phyloP scores from a whole-genome alignment of 2,113 vertebrate species.

The Formicarius rufipectus region DNA sequence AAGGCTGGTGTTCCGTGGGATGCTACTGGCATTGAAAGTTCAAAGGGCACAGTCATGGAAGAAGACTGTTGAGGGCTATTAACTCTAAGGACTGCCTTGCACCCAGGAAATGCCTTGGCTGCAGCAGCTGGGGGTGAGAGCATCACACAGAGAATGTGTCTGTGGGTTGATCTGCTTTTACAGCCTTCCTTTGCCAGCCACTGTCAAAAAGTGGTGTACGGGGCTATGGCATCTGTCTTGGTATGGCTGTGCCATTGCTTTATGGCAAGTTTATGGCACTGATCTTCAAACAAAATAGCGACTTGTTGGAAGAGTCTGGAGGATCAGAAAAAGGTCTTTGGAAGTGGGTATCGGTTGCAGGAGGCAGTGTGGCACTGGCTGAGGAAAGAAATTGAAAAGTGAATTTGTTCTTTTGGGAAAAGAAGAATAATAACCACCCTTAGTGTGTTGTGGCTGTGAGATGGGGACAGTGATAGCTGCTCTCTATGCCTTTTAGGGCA shows the following conservation, averaged over 20 bases:
- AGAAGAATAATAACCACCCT: background rate
- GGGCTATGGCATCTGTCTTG: background rate
- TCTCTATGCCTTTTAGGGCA: background rate
- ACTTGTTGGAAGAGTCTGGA: background rate
- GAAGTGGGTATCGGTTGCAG: background rate
- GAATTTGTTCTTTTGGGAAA: background rate
- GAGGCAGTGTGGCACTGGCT: background rate
- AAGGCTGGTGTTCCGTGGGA: background rate
- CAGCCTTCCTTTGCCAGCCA: background rate
- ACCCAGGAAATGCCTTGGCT: background rate
- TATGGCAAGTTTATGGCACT: background rate
- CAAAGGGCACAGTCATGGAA: background rate
- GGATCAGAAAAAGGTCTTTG: background rate
- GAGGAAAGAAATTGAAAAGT: background rate
- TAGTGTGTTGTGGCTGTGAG: background rate
- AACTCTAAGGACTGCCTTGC: background rate
- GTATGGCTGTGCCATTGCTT: background rate
- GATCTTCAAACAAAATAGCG: background rate
- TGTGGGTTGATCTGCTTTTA: background rate
- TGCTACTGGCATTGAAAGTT: background rate
- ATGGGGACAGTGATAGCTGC: background rate
- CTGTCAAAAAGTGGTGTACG: background rate
- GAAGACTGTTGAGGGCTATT: background rate
- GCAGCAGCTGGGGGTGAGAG: background rate
- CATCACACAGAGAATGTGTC: accelerated